These are phyloP conservation scores for Mionectes olivaceus DNA, from an alignment of 2,797 vertebrate genomes.

Conservation along the genomic window DNA sequence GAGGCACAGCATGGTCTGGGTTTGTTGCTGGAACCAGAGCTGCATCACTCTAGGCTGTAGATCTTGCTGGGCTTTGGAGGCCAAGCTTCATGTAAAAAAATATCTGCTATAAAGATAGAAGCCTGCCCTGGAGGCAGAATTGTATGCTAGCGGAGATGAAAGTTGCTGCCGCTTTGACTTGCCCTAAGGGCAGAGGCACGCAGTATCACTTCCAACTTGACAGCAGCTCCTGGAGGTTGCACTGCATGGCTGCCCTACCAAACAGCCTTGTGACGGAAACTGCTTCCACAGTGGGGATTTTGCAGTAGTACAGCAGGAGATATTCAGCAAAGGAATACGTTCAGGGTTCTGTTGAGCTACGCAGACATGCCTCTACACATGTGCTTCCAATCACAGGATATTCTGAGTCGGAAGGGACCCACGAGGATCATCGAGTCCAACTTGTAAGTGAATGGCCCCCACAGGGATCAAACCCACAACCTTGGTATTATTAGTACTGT, in stretches of 20 bases:
- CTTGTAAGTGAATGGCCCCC: neutral
- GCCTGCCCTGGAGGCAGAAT: neutral
- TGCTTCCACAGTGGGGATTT: neutral
- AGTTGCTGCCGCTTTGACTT: neutral
- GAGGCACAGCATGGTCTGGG: neutral
- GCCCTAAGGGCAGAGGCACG: neutral
- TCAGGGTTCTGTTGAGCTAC: neutral
- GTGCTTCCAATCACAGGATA: neutral
- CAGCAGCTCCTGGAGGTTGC: neutral
- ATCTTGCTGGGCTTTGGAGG: constrained; percentile 29
- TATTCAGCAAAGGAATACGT: neutral
- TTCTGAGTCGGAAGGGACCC: neutral
- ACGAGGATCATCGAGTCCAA: neutral
- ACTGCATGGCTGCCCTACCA: neutral
- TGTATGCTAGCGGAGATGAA: constrained; percentile 37
- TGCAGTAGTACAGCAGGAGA: neutral
- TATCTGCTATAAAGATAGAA: neutral
- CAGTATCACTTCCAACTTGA: neutral
- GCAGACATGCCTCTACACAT: neutral
- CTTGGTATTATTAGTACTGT: neutral
- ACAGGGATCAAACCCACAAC: neutral
- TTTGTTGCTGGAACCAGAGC: neutral
- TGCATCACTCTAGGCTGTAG: neutral
- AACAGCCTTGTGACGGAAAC: neutral
- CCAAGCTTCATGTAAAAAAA: neutral